Base-by-base conservation (phyloP, 2,888 invertebrate genomes). In the Agelastica alni region DNA sequence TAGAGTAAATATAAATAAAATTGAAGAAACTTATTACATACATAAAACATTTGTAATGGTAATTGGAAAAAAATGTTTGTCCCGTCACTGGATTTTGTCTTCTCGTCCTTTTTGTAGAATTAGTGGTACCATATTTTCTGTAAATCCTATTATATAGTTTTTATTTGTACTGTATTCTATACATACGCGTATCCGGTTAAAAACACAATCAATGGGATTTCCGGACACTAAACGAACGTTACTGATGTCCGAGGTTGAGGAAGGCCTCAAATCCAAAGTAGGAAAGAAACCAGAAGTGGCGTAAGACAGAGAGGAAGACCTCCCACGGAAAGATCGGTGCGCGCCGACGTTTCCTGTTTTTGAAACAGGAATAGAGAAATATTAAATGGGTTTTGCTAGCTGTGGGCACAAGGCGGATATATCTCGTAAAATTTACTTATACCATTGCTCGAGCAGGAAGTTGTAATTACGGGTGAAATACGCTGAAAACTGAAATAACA, bases 121-220 rank as follows among this genome's bases (percentile, higher is more conserved):
- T 22, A 39, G 17, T 12, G 12, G 12, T 18, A 39, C 31, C 13
- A 34, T 45, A 26, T 22, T 45, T 34, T 44, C 13, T 44, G 32
- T 17, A 43, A 44, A 44, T 32, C 22, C 26, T 34, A 34, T 45
- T 28, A 18, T 12, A 14, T 20, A 26, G 32, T 45, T 34, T 45
- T 45, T 45, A 45, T 45, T 54, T 39, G 34, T 39, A 44, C 31
- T 39, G 51, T 26, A 18, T 10, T n/a, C 10, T 39, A 39, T 20
- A 39, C 10, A 39, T 34, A 34, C 16, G 32, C 32, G 53, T 51
- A 51, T 57, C 57, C 57, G 53, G 53, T 53, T 10, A 39, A 20
- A n/a, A 51, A 37, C 30, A 51, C 32, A 22, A 30, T 53, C 53
- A 57, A 57, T 57, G 46, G n/a, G 57, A 53, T 53, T 57, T 57